Percentiles rank a stretch among this genome's conserved stretches.
phyloP scores from a whole-genome alignment of 2,113 vertebrate genomes.

The Corythaixoides concolor region DNA sequence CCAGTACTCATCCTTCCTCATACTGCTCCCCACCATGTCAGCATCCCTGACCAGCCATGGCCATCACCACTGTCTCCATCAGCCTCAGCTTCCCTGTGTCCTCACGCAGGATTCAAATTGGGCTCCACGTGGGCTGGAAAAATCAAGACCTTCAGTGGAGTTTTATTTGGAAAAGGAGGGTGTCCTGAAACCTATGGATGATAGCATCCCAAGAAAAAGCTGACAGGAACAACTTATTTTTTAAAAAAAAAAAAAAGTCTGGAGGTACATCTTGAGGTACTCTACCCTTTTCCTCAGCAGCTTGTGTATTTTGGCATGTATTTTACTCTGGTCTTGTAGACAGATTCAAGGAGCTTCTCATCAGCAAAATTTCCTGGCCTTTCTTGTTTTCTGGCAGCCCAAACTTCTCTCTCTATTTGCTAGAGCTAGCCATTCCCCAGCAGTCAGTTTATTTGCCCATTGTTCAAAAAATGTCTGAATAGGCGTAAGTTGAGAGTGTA shows the following conservation, averaged over 20 bases:
- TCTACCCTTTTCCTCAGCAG: not conserved
- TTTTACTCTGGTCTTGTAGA: not conserved
- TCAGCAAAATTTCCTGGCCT: not conserved
- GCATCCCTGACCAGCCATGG: not conserved
- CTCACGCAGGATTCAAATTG: not conserved
- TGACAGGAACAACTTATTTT: not conserved
- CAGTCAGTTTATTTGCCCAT: not conserved
- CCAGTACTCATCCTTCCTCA: not conserved
- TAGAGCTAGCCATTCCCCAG: not conserved
- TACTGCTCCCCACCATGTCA: not conserved
- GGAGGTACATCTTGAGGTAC: not conserved
- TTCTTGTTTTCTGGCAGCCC: not conserved
- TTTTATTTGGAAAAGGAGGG: not conserved
- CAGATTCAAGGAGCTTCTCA: not conserved
- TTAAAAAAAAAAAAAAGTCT: not conserved
- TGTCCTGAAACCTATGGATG: not conserved
- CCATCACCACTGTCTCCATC: not conserved
- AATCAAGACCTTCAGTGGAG: not conserved
- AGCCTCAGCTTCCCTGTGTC: not conserved
- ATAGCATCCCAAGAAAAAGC: not conserved
- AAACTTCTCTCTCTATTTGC: not conserved
- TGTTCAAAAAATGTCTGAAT: not conserved
- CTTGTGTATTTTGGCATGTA: not conserved
- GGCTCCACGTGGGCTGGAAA: not conserved
- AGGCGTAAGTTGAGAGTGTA: not conserved